phyloP scores from a whole-genome alignment of 2,113 vertebrate genomes.

The Gorsachius goisagi region DNA sequence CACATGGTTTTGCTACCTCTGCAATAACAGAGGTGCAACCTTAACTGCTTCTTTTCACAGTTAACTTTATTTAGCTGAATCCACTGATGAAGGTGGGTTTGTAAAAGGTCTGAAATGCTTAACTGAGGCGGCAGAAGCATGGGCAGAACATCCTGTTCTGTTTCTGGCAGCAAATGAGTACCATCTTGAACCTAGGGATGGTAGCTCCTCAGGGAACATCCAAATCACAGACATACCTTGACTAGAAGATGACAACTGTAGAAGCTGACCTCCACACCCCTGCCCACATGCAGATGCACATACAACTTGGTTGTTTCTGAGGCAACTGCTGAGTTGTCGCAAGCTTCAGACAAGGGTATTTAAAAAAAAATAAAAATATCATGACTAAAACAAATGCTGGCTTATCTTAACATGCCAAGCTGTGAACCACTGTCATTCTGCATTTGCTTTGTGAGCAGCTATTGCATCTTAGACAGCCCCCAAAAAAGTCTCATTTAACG shows the following conservation, averaged over 20 bases:
- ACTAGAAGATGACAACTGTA: neutral
- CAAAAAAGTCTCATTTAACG: neutral
- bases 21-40: neutral
- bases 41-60: neutral
- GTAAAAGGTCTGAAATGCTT: neutral
- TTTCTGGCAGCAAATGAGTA: neutral
- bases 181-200: neutral
- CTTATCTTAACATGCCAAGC: neutral
- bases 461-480: neutral
- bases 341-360: neutral
- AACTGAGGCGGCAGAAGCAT: neutral
- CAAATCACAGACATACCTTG: neutral
- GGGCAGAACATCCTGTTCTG: neutral
- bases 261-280: neutral
- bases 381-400: neutral
- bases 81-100: neutral
- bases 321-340: neutral
- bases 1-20: neutral
- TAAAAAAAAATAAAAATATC: neutral
- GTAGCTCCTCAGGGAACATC: neutral
- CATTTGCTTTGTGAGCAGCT: neutral
- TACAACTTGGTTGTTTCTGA: neutral
- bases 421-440: neutral
- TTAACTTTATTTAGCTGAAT: neutral
- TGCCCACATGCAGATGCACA: neutral